Evolutionary conservation across 1,140 invertebrate species (phyloP).

Genomic region (roundworm (Caenorhabditis elegans)): DNA sequence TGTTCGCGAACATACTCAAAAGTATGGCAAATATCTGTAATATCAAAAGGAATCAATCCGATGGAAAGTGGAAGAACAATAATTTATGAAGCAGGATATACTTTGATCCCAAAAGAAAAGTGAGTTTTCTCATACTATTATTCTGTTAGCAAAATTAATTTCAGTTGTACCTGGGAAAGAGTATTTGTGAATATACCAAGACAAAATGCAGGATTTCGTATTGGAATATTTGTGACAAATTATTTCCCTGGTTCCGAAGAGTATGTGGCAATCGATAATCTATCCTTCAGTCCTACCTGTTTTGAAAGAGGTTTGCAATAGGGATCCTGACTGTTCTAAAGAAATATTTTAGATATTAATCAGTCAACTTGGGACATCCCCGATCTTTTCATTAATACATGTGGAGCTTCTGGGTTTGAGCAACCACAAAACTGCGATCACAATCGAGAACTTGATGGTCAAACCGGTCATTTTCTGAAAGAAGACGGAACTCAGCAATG

Average conservation of each 20-base stretch:
- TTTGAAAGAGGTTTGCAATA: neutral
- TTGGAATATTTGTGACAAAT: neutral
- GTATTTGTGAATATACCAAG: neutral
- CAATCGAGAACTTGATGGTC: neutral
- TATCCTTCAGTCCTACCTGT: neutral
- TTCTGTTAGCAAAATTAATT: neutral
- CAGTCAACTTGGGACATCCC: neutral
- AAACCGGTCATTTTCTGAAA: neutral
- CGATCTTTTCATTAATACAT: neutral
- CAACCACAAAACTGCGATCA: neutral
- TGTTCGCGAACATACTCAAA: neutral
- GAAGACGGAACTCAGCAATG: constrained; percentile 3
- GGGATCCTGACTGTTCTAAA: neutral
- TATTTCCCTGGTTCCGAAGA: neutral
- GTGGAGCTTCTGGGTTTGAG: neutral
- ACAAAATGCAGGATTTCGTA: neutral
- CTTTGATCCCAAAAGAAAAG: neutral
- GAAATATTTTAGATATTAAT: neutral
- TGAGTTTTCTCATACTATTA: neutral
- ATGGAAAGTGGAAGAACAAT: neutral
- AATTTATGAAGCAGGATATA: neutral
- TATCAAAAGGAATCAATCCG: neutral
- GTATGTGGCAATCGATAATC: neutral
- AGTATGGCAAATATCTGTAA: neutral
- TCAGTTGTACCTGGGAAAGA: neutral